Evolutionary conservation across 92 coral and sea anemone species (phyloP), one percentile per base, ranked within the genome.

Genomic region (Plumapathes pennacea): DNA sequence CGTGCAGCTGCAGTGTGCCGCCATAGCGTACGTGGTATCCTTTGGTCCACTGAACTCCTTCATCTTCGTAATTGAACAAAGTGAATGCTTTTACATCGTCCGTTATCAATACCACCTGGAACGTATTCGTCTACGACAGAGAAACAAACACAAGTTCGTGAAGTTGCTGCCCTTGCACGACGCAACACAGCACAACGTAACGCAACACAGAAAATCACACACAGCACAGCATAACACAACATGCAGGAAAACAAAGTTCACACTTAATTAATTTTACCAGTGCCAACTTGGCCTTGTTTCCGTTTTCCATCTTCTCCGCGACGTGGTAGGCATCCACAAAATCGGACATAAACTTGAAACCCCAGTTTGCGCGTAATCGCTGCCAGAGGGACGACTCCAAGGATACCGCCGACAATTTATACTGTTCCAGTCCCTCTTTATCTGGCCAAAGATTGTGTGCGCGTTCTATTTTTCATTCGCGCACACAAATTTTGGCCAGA

Each of bases 101-200:
- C 13, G 94, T 84, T 28, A 94, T 67, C 5, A 94, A 80, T 10
- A 94, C 99, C 28, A 65, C 80, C 53, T 94, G 99, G 56, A 84
- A 94, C 23, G 90, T 89, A 65, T 69, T 85, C 29, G 59, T 58
- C 99, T 94, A 48, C 2, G 34, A 28, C n/a, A 46, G 27, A 21
- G 4, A 34, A 36, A 14, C 12, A 68, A 1, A 10, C 11, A 25
- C n/a, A 28, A 18, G 18, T 31, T 36, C 30, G 52, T 21, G 3
- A 7, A 20, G 3, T n/a, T 26, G 30, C n/a, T 32, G 18, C 25
- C 36, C 9, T 20, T 19, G 10, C 5, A 3, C 10, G 55, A 3
- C 4, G 11, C n/a, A 49, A 4, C 22, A 49, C n/a, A 14, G n/a
- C n/a, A 19, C n/a, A 49, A 19, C n/a, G n/a, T n/a, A n/a, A n/a